These are phyloP conservation scores for Trematocara zebra DNA, from an alignment of 2,113 vertebrate species.

Conservation along the genomic window DNA sequence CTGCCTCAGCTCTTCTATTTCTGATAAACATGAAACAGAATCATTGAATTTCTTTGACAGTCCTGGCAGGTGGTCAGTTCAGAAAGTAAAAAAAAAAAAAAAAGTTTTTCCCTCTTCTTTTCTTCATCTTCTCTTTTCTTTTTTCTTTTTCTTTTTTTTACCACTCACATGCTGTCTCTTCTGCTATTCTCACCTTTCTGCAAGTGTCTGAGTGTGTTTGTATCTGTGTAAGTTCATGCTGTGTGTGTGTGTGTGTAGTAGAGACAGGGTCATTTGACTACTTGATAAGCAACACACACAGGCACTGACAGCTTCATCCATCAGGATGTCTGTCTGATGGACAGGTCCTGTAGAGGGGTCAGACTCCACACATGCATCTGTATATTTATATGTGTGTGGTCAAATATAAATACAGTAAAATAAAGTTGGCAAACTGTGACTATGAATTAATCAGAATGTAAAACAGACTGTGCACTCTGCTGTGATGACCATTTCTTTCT, in stretches of 20 bases:
- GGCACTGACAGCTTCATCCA: conserved; percentile 67
- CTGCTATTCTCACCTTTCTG: not conserved
- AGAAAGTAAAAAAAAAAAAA: not conserved
- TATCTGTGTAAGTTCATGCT: not conserved
- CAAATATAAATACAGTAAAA: conserved; percentile 14
- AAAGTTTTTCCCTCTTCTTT: not conserved
- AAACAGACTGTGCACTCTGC: conserved; percentile 1
- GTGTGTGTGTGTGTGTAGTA: conserved; percentile 25
- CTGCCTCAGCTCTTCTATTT: not conserved
- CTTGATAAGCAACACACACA: conserved; percentile 57
- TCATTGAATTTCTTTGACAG: conserved; percentile 4
- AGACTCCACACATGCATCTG: not conserved
- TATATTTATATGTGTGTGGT: conserved; percentile 3
- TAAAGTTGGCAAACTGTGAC: not conserved
- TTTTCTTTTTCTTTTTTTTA: not conserved
- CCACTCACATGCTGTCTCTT: not conserved
- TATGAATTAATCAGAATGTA: conserved; percentile 23
- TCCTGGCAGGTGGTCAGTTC: not conserved
- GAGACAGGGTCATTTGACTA: conserved; percentile 30
- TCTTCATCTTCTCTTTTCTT: not conserved
- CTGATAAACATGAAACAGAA: conserved; percentile 15
- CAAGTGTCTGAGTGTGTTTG: not conserved
- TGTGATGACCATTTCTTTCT: not conserved
- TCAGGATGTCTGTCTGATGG: conserved; percentile 52
- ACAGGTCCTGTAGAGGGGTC: conserved; percentile 51